A percentile compares a stretch with the other conserved stretches of the same genome.
phyloP scores from a whole-genome alignment of 2,113 vertebrate species.

The Erpornis zantholeuca region DNA sequence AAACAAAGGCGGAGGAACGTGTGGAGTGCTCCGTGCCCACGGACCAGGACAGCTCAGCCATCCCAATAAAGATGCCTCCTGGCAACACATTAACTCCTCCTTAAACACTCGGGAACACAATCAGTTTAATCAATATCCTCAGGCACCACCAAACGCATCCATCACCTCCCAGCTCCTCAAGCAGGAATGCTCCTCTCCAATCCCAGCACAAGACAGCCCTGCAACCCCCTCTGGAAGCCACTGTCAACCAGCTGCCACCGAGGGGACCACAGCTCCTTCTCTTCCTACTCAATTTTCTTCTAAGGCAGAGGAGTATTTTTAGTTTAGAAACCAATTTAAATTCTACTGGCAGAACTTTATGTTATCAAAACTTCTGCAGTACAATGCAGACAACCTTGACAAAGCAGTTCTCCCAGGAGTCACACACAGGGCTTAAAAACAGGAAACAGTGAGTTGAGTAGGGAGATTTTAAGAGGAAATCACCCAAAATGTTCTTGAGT shows the following conservation, averaged over 20 bases:
- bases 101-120: not conserved
- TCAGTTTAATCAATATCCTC: not conserved
- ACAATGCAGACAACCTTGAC: not conserved
- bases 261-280: not conserved
- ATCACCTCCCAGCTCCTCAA: not conserved
- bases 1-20: not conserved
- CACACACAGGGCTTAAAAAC: not conserved
- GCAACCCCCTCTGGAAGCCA: not conserved
- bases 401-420: not conserved
- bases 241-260: not conserved
- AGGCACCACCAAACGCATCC: not conserved
- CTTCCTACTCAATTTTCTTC: not conserved
- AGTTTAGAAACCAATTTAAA: not conserved
- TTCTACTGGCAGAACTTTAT: not conserved
- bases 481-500: not conserved
- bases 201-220: not conserved
- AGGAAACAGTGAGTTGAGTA: not conserved
- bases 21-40: not conserved
- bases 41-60: not conserved
- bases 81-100: constrained; percentile 13
- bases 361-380: not conserved
- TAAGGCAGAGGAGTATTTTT: not conserved
- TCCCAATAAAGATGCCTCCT: not conserved
- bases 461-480: not conserved
- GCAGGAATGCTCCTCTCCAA: not conserved